Base-by-base conservation (phyloP, 2,888 invertebrate species). In the Spodoptera littoralis region DNA sequence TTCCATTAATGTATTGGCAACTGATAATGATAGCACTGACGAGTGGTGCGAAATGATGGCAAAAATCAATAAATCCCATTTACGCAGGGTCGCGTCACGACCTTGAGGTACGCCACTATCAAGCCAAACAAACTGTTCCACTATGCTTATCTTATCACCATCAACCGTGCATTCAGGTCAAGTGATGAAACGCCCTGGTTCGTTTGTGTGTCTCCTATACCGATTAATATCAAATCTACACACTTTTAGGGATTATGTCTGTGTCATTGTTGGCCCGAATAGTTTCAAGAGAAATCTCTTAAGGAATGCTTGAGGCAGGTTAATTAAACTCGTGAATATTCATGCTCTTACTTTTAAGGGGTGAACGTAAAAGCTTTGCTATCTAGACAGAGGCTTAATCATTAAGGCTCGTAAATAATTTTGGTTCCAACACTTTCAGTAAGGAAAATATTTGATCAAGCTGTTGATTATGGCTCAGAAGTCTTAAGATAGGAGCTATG, bases 181-280 rank as follows among this genome's bases (percentile, higher is more conserved):
- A 77, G 76, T 89, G 87, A 82, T 80, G 89, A 88, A 88, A 89
- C 68, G 67, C 48, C 73, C 69, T 70, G 69, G 45, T 79, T 73
- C 61, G 50, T 68, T 67, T 62, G 62, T 64, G 55, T 69, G 56
- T 52, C 60, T 68, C 46, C 44, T 68, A 56, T 45, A 44, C 55
- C 60, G 68, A 72, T 77, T 74, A 76, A 77, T 69, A 69, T 65
- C 59, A 55, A 50, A 65, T 76, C 73, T 69, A 66, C 66, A 62
- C 57, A 65, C n/a, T 57, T 65, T 72, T 50, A 51, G 56, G 70
- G 61, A 67, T 64, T 70, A 74, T 51, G 9, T 18, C 52, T 51
- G 61, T 70, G 58, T 60, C 60, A 73, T 61, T 70, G 70, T 64
- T 59, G 55, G 24, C 55, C 55, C 41, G 65, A 65, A 68, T 78